phyloP scores from a whole-genome alignment of 1,140 invertebrate species.

The Zaprionus taronus region DNA sequence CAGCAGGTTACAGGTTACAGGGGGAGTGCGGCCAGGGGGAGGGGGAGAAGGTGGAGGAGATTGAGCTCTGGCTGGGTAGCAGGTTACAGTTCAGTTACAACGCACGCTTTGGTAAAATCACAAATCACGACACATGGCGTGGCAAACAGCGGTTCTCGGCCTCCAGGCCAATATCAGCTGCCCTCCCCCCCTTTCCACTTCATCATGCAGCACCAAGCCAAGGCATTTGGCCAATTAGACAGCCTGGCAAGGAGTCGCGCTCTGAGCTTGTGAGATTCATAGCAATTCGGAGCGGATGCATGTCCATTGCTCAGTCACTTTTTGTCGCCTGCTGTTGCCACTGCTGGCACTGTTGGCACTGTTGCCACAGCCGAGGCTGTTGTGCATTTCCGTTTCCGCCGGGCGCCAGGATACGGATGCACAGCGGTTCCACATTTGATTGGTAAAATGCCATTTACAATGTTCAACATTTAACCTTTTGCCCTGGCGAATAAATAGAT shows the following conservation, averaged over 20 bases:
- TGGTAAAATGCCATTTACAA: slow-evolving; percentile 55
- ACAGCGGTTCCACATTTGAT: slow-evolving; percentile 47
- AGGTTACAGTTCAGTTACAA: slow-evolving; percentile 41
- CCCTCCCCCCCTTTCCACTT: neutral
- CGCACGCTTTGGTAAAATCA: slow-evolving; percentile 55
- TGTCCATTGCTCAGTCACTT: slow-evolving; percentile 53
- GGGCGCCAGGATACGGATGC: slow-evolving; percentile 31
- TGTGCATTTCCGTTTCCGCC: slow-evolving; percentile 75
- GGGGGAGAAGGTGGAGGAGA: neutral
- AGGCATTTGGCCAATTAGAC: slow-evolving; percentile 27
- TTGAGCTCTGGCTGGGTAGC: slow-evolving; percentile 8
- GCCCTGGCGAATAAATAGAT: slow-evolving; percentile 58
- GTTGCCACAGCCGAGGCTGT: slow-evolving; percentile 30
- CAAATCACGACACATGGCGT: slow-evolving; percentile 81
- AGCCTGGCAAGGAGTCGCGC: neutral
- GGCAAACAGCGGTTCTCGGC: slow-evolving; percentile 66
- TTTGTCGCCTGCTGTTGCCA: slow-evolving; percentile 29
- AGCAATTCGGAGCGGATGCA: slow-evolving; percentile 37
- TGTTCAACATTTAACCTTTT: slow-evolving; percentile 77
- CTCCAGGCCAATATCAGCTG: slow-evolving; percentile 22
- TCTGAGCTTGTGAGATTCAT: slow-evolving; percentile 24
- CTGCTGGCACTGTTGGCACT: slow-evolving; percentile 33
- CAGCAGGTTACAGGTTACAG: slow-evolving; percentile 18
- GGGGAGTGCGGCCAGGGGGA: neutral
- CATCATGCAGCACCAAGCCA: neutral